Evolutionary conservation across 2,797 vertebrate genomes (phyloP).

Genomic region (Sciurus vulgaris): DNA sequence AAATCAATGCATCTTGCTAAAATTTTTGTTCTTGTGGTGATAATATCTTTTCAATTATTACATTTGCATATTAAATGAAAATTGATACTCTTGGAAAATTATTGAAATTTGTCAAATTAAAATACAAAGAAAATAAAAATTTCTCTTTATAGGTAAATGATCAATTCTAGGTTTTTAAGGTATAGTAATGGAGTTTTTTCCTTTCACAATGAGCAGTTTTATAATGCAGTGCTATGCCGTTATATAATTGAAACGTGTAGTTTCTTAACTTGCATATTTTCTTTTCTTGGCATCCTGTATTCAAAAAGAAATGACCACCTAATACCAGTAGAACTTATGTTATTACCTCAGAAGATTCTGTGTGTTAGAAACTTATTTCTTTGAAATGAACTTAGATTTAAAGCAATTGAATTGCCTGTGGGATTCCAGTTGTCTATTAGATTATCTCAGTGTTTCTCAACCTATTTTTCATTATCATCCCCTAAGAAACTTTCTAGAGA

Average conservation of each 20-base stretch:
- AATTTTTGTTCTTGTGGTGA: slow-evolving; percentile 54
- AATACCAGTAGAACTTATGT: neutral
- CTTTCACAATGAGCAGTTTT: slow-evolving; percentile 52
- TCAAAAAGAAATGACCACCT: neutral
- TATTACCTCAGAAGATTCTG: slow-evolving; percentile 66
- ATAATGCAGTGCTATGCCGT: slow-evolving; percentile 56
- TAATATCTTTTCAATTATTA: slow-evolving; percentile 38
- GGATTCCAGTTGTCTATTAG: slow-evolving; percentile 3
- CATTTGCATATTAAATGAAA: slow-evolving; percentile 26
- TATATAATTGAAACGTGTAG: neutral
- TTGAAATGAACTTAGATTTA: slow-evolving; percentile 53
- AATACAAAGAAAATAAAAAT: slow-evolving; percentile 57
- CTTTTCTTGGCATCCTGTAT: slow-evolving; percentile 41
- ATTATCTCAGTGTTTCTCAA: neutral
- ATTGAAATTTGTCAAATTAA: slow-evolving; percentile 31
- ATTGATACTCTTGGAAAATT: neutral
- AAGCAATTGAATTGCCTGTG: neutral
- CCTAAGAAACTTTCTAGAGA: slow-evolving; percentile 48
- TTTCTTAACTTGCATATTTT: slow-evolving; percentile 40
- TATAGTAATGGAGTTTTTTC: slow-evolving; percentile 8
- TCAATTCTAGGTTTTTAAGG: slow-evolving; percentile 52
- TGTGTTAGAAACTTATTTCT: slow-evolving; percentile 38
- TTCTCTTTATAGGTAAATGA: slow-evolving; percentile 51
- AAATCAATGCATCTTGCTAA: slow-evolving; percentile 20
- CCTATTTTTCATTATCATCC: neutral